phyloP scores from a whole-genome alignment of 2,113 vertebrate species.

The Okapia johnstoni region DNA sequence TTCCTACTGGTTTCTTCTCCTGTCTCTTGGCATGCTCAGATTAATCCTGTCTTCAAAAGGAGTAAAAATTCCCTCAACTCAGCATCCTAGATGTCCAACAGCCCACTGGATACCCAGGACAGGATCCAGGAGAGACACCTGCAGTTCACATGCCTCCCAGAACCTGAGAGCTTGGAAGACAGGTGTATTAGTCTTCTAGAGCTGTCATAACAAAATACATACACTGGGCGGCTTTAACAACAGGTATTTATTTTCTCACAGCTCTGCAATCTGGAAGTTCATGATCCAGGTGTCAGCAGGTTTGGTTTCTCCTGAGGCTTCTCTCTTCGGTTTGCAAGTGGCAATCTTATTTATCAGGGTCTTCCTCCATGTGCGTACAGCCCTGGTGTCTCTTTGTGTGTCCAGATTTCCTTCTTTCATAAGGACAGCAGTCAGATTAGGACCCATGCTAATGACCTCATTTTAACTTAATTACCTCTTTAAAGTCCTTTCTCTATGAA shows the following conservation, averaged over 20 bases:
- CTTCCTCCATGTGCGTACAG: background rate
- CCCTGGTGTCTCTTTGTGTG: background rate
- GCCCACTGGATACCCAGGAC: background rate
- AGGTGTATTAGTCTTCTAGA: accelerated
- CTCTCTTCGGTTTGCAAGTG: background rate
- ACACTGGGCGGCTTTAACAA: background rate
- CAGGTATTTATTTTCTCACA: background rate
- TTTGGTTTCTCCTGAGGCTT: background rate
- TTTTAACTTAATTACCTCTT: background rate
- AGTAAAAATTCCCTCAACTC: background rate
- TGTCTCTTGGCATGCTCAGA: background rate
- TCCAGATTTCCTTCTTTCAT: background rate
- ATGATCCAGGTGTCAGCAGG: background rate
- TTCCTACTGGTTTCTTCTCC: background rate
- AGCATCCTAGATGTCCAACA: accelerated
- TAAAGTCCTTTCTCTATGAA: background rate
- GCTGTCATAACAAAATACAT: background rate
- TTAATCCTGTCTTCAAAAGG: background rate
- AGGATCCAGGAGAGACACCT: background rate
- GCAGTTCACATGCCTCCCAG: accelerated
- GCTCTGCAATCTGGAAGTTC: background rate
- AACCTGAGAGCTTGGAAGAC: background rate
- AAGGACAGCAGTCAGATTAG: background rate
- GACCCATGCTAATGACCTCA: background rate
- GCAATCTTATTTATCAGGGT: background rate